Conservation (phyloP, 2,797 vertebrate genomes). For the Gouania willdenowi region DNA sequence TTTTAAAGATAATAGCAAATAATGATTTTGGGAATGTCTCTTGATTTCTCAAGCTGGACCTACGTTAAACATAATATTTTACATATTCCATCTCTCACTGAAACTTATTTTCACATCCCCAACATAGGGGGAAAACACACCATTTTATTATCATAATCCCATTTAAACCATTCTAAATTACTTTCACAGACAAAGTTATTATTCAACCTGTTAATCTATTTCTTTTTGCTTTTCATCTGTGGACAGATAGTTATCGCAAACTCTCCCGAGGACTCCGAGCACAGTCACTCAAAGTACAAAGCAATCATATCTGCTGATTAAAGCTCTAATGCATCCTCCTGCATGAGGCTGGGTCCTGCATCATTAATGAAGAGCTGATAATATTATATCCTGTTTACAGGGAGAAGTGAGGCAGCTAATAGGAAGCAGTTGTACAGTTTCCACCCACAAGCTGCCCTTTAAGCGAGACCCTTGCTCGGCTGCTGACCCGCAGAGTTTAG, state of each 20-base stretch:
- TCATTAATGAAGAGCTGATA: constrained; percentile 77
- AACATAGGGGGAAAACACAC: constrained; percentile 7
- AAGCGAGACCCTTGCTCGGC: constrained; percentile 43
- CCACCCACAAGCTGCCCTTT: constrained; percentile 43
- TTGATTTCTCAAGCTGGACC: constrained; percentile 32
- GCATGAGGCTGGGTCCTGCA: constrained; percentile 70
- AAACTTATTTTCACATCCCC: no score
- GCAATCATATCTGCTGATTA: constrained; percentile 85
- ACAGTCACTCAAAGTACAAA: constrained; percentile 76
- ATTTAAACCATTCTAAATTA: constrained; percentile 40
- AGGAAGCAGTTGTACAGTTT: constrained; percentile 54
- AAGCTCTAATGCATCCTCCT: constrained; percentile 80
- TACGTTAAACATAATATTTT: constrained; percentile 25
- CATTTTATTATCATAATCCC: constrained; percentile 31
- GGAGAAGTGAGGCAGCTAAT: constrained; percentile 56
- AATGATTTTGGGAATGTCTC: constrained; percentile 38
- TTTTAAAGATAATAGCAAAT: constrained; percentile 13
- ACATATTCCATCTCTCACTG: constrained; percentile 38
- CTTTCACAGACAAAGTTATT: constrained; percentile 62
- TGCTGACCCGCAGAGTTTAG: constrained; percentile 38
- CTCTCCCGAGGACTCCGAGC: constrained; percentile 59
- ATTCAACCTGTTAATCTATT: constrained; percentile 61
- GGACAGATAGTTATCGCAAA: constrained; percentile 70
- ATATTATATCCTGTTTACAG: constrained; percentile 76
- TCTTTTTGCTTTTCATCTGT: constrained; percentile 55